These are phyloP conservation scores for Saxidomus purpurata DNA, from an alignment of 1,140 invertebrate genomes.

Conservation along the genomic window DNA sequence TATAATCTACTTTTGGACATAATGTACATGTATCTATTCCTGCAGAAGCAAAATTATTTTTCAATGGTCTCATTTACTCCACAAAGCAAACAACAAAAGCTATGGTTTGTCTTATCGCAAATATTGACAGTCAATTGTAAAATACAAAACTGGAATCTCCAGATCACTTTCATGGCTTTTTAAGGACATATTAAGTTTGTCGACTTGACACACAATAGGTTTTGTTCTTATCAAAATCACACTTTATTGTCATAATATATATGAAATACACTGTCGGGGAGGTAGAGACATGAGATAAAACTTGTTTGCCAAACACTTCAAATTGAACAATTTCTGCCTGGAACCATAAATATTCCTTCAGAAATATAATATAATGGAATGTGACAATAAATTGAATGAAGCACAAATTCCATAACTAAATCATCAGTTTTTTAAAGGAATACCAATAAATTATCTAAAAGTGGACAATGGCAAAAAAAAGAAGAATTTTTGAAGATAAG, in stretches of 20 bases:
- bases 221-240: slow-evolving; percentile 15
- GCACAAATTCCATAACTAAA: no score
- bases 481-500: no score
- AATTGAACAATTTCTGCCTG: background rate
- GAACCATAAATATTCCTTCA: background rate
- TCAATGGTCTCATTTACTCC: no score
- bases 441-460: no score
- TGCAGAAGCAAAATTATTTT: no score
- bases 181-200: background rate
- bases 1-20: no score
- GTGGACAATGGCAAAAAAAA: no score
- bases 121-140: background rate
- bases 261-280: slow-evolving; percentile 6
- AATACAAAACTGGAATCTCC: background rate
- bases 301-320: slow-evolving; percentile 8
- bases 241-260: slow-evolving; percentile 6
- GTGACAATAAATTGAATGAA: background rate
- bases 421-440: no score
- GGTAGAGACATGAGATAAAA: background rate
- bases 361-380: background rate
- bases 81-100: no score
- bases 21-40: no score
- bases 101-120: background rate
- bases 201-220: background rate
- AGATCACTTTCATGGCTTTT: slow-evolving; percentile 9